Percentiles rank a stretch among this genome's conserved stretches.
Evolutionary conservation across 2,797 vertebrate species (phyloP).

Genomic region (Sebastes matsubarae): DNA sequence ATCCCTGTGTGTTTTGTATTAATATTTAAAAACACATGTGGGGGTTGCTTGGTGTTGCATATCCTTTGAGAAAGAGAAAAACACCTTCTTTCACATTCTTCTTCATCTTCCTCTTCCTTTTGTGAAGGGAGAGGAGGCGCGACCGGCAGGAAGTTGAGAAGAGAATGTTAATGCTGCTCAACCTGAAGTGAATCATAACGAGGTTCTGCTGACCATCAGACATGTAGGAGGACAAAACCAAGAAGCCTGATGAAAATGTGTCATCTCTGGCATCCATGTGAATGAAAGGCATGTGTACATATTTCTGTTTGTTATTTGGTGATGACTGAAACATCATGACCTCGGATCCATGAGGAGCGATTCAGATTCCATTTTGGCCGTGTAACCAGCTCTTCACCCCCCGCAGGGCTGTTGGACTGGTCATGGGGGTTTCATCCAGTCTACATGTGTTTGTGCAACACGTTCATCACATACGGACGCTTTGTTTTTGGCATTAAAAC

Average conservation of each 20-base stretch:
- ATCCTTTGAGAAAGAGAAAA: not conserved
- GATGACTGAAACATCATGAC: not conserved
- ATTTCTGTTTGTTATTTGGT: not conserved
- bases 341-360: too few relatives aligned
- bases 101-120: not conserved
- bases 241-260: not conserved
- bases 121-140: not conserved
- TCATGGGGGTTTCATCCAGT: too few relatives aligned
- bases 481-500: too few relatives aligned
- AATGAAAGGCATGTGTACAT: not conserved
- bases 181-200: constrained; percentile 38
- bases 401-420: too few relatives aligned
- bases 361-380: fast-evolving
- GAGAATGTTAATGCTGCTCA: constrained; percentile 37
- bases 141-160: not conserved
- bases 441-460: too few relatives aligned
- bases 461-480: too few relatives aligned
- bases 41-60: not conserved
- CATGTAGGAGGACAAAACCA: not conserved
- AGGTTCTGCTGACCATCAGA: constrained; percentile 7
- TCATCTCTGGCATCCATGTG: not conserved
- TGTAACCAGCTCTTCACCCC: too few relatives aligned
- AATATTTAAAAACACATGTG: not conserved
- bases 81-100: not conserved
- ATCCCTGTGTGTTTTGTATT: not conserved